Base-by-base conservation (phyloP, 2,888 invertebrate genomes). In the Ephialtes manifestator region DNA sequence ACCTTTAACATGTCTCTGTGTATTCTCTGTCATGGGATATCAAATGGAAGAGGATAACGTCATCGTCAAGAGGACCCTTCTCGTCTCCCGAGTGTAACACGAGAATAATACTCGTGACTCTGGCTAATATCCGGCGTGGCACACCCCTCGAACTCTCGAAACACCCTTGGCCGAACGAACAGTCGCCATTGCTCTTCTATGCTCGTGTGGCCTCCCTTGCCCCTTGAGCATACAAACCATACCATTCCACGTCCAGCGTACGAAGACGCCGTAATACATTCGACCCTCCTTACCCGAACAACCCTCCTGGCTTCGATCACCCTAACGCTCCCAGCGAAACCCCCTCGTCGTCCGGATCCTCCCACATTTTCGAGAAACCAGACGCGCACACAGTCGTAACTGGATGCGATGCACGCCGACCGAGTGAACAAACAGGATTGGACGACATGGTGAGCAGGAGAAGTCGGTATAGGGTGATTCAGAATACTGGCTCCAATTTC, bases 211-310 rank as follows among this genome's bases (percentile, higher is more conserved):
- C 63, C 60, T 70, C 43, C 67, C 72, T n/a, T n/a, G n/a, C n/a
- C 53, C 48, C 75, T 84, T 88, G 83, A 80, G 77, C 86, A 90
- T 87, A 88, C 88, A 88, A 89, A 89, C 88, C 24, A 24, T 24
- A 24, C 87, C 88, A 85, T 81, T 83, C 81, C 82, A 83, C 86
- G 76, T 68, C 72, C 77, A 60, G 65, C 58, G 39, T 67, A 60
- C 48, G 60, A 77, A 84, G 84, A 84, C 31, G 79, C 63, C 83
- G 74, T 75, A 70, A 63, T 55, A 65, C 51, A 60, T 48, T n/a
- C 51, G 65, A 65, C 76, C 76, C 51, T 76, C 65, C 35, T 53
- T 63, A 15, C 76, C 5, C 15, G 63, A 63, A 48, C 75, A 39
- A 83, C 75, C 80, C 76, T 83, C 79, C 58, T 63, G 51, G 46